These are phyloP conservation scores for Stegana nigrithorax DNA, from an alignment of 2,888 invertebrate species.

Conservation along the genomic window DNA sequence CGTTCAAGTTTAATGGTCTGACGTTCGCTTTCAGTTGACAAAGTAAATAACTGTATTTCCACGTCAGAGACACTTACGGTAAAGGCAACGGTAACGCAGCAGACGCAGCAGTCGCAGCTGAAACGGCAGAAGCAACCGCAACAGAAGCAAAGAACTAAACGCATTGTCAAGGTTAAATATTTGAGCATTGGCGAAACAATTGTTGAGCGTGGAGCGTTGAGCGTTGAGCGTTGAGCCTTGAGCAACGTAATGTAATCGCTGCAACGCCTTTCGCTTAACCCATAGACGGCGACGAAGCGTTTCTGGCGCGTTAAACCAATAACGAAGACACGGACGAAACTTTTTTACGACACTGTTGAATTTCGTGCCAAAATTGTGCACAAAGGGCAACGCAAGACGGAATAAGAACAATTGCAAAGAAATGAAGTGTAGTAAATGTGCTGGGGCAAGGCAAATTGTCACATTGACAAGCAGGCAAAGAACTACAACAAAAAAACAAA, in stretches of 20 bases:
- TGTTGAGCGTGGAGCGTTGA: too few relatives aligned
- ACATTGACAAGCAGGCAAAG: not conserved
- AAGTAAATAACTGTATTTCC: too few relatives aligned
- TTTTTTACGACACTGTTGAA: not conserved
- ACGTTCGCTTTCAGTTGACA: too few relatives aligned
- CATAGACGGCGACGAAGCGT: too few relatives aligned
- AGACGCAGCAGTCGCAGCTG: too few relatives aligned
- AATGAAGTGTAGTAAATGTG: not conserved
- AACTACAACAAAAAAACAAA: not conserved
- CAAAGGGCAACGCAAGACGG: not conserved
- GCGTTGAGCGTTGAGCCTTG: too few relatives aligned
- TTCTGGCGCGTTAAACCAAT: too few relatives aligned
- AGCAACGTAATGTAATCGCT: too few relatives aligned
- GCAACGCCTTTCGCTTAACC: too few relatives aligned
- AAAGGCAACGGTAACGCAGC: too few relatives aligned
- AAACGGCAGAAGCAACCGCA: not conserved
- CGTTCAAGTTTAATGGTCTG: not conserved
- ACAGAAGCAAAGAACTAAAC: not conserved
- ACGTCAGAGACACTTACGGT: too few relatives aligned
- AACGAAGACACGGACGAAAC: not conserved
- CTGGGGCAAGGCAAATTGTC: not conserved
- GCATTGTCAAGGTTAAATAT: not conserved
- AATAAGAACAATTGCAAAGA: not conserved
- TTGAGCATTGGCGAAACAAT: too few relatives aligned
- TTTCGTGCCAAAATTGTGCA: not conserved